These are phyloP conservation scores for Mycetomoellerius zeteki DNA, from an alignment of 1,140 invertebrate species.

Conservation along the genomic window DNA sequence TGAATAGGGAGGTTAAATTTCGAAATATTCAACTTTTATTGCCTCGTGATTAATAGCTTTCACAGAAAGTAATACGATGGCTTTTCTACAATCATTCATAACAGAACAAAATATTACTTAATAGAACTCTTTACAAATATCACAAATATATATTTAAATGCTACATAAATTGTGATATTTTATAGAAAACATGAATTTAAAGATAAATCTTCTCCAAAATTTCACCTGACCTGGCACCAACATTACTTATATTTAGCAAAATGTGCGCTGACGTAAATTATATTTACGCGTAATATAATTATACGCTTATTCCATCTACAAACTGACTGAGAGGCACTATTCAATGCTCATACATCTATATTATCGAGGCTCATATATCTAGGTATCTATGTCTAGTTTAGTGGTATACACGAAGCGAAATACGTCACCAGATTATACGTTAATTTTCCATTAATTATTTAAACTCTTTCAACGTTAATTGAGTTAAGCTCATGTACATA, in stretches of 20 bases:
- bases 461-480: slow-evolving; percentile 35
- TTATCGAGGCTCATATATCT: not conserved
- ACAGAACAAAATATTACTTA: not conserved
- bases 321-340: slow-evolving; percentile 66
- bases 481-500: not conserved
- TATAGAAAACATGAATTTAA: not conserved
- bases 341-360: slow-evolving; percentile 46
- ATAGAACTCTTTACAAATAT: not conserved
- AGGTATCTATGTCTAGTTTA: slow-evolving; percentile 2
- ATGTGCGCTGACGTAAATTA: slow-evolving; percentile 8
- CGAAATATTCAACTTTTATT: not conserved
- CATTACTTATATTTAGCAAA: slow-evolving; percentile 12
- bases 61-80: not conserved
- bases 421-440: not conserved
- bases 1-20: not conserved
- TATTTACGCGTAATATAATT: slow-evolving; percentile 25
- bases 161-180: not conserved
- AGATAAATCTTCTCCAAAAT: not conserved
- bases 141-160: slow-evolving; percentile 1
- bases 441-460: slow-evolving; percentile 43
- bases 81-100: not conserved
- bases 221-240: slow-evolving; percentile 1
- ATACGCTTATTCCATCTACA: slow-evolving; percentile 40
- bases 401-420: not conserved
- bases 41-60: slow-evolving; percentile 14